Evolutionary conservation across 2,888 invertebrate genomes (phyloP).

Genomic region (Andrena bucephala): DNA sequence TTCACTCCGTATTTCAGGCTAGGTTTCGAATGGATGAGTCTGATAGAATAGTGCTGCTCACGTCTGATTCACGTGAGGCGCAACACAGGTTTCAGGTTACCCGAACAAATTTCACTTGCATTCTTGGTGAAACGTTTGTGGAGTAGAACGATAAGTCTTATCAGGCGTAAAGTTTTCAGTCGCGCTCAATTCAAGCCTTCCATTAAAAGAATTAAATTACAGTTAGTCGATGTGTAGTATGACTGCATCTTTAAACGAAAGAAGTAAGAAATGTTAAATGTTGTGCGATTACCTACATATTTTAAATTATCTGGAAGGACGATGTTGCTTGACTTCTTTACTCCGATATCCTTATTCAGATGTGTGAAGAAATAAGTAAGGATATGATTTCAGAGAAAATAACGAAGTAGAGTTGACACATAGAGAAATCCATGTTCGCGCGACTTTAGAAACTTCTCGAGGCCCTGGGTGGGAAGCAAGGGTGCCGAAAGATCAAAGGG

Average conservation of each 20-base stretch:
- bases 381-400: constrained; percentile 8
- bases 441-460: constrained; percentile 35
- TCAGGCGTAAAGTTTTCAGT: neutral
- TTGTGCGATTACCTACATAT: neutral
- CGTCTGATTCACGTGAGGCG: too few species aligned
- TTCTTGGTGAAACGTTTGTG: too few species aligned
- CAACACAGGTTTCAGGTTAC: too few species aligned
- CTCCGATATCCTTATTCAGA: neutral
- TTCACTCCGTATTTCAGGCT: neutral
- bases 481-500: constrained; percentile 78
- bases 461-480: constrained; percentile 54
- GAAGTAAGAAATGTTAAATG: neutral
- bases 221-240: neutral
- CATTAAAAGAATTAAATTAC: neutral
- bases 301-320: neutral
- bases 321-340: neutral
- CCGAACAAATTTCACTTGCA: too few species aligned
- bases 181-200: neutral
- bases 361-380: neutral
- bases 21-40: neutral
- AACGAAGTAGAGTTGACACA: constrained; percentile 28
- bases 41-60: neutral
- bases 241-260: neutral
- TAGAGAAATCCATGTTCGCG: constrained; percentile 45
- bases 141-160: too few species aligned